A percentile compares a stretch with the other conserved stretches of the same genome.
Evolutionary conservation across 1,140 invertebrate genomes (phyloP).

Genomic region (Drosophila guanche): DNA sequence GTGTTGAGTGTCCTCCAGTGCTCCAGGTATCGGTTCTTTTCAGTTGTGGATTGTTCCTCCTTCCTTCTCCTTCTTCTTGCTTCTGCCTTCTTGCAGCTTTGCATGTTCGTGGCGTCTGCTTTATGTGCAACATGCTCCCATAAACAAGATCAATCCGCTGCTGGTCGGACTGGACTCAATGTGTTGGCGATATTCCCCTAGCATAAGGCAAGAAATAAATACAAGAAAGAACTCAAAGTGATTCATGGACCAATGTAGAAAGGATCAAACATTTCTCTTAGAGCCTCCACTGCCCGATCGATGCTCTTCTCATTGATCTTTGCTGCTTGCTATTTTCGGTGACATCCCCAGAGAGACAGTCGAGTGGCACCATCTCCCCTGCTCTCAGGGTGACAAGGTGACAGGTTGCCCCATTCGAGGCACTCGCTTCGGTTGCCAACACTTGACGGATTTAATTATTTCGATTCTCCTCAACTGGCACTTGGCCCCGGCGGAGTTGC

Average conservation of each 20-base stretch:
- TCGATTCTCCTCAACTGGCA: constrained; percentile 56
- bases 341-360: too few species aligned
- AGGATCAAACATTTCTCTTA: too few species aligned
- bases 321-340: too few species aligned
- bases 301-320: too few species aligned
- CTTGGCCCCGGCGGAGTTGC: constrained; percentile 57
- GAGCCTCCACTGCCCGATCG: too few species aligned
- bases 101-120: constrained; percentile 72
- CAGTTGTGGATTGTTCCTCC: constrained; percentile 47
- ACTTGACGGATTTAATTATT: constrained; percentile 84
- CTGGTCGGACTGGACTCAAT: constrained; percentile 40
- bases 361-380: constrained; percentile 14
- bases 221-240: constrained; percentile 10
- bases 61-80: constrained; percentile 20
- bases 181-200: constrained; percentile 41
- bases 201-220: constrained; percentile 38
- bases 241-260: not conserved
- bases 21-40: constrained; percentile 53
- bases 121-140: constrained; percentile 78
- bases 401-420: constrained; percentile 53
- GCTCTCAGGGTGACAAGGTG: constrained; percentile 34
- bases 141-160: constrained; percentile 76
- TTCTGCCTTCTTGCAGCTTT: constrained; percentile 18
- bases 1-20: constrained; percentile 69
- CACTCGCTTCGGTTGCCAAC: constrained; percentile 66